A percentile compares a stretch with the other conserved stretches of the same genome.
Conservation (phyloP, 2,888 invertebrate genomes). For the Theretra japonica region DNA sequence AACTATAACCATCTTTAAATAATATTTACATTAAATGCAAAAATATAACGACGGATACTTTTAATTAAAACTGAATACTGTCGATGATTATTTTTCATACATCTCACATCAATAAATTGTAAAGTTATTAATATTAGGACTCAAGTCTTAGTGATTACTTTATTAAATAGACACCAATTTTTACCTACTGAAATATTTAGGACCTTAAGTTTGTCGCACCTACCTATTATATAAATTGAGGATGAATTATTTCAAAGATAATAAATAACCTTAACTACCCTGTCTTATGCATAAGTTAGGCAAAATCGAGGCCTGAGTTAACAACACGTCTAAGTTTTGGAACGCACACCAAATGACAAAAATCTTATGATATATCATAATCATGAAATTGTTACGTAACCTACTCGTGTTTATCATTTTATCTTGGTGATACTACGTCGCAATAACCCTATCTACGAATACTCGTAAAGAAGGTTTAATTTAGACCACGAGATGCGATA, state of each 20-base stretch:
- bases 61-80: background rate
- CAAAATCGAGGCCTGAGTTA: conserved; percentile 30
- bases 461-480: background rate
- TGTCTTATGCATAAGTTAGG: conserved; percentile 35
- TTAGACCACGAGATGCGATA: conserved; percentile 91
- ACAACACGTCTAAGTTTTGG: conserved; percentile 2
- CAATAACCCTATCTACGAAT: conserved; percentile 17
- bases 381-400: background rate
- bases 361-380: no score
- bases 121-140: background rate
- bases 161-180: conserved; percentile 23
- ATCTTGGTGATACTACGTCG: background rate
- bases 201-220: conserved; percentile 47
- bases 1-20: background rate
- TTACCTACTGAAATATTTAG: background rate
- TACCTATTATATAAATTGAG: conserved; percentile 43
- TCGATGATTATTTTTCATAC: conserved; percentile 27
- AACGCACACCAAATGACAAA: background rate
- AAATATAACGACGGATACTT: conserved; percentile 16
- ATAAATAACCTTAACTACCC: conserved; percentile 42
- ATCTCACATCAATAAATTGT: conserved; percentile 25
- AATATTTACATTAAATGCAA: background rate
- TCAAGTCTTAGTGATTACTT: conserved; percentile 35
- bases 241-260: conserved; percentile 31
- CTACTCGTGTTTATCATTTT: background rate